Base-by-base conservation (phyloP, 1,140 invertebrate species). In the Mamestra configurata region DNA sequence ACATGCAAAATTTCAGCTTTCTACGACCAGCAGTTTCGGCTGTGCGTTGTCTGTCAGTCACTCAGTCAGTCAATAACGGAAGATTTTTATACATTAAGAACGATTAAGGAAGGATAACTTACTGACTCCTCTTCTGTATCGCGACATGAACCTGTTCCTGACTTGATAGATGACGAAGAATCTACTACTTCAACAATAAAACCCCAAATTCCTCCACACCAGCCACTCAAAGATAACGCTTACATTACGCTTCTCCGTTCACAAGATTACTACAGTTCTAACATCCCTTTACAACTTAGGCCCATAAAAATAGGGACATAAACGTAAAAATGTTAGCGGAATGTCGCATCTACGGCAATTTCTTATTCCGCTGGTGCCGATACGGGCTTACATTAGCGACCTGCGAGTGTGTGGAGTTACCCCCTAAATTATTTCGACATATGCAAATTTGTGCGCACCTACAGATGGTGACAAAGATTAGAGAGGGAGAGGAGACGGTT, bases 381-480 rank as follows among this genome's bases (percentile, higher is more conserved):
- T 89, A 82, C 83, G 46, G 35, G 85, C 87, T 87, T 88, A 92
- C 90, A 92, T 94, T 94, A 93, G 80, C 85, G 84, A 53, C 31
- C 75, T 87, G 80, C 79, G 81, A 79, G 79, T 86, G 79, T 86
- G 89, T 91, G 88, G 84, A 84, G 84, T 81, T 84, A 88, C 90
- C 88, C 92, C 91, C 91, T 92, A 93, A 93, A 92, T 93, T 94
- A 94, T 94, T 94, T 94, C 92, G 90, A 93, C 93, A 90, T 94
- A 94, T 94, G 93, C 93, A 94, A 93, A 94, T 94, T 93, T 92
- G 91, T 91, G 89, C 88, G 91, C 90, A 90, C 90, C 91, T 93
- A 92, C 90, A 93, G 90, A 91, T 90, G 87, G 87, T 64, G 79
- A 0, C 92, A 90, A 64, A 89, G 92, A 92, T 81, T 86, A 87